These are phyloP conservation scores for Panurus biarmicus DNA, from an alignment of 2,113 vertebrate genomes.

Conservation along the genomic window DNA sequence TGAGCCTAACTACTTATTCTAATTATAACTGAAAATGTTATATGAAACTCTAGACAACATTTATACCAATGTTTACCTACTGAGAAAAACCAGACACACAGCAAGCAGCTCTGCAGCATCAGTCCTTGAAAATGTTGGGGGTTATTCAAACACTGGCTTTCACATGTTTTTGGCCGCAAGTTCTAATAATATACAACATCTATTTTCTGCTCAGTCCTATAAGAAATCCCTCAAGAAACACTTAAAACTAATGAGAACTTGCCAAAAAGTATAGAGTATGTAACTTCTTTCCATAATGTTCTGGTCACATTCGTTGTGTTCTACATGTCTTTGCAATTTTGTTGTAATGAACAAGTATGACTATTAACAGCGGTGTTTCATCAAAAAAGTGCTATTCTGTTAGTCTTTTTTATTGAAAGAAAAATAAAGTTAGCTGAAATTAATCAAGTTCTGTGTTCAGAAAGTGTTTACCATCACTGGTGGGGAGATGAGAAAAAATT, in stretches of 20 bases:
- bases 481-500: neutral
- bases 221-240: neutral
- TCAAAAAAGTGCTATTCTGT: neutral
- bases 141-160: neutral
- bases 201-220: neutral
- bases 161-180: neutral
- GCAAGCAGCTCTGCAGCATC: neutral
- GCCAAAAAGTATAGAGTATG: neutral
- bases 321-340: neutral
- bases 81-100: neutral
- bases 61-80: neutral
- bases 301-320: neutral
- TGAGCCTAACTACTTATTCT: neutral
- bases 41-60: neutral
- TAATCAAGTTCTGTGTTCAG: neutral
- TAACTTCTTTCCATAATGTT: neutral
- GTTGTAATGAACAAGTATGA: neutral
- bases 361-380: neutral
- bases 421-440: neutral
- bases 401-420: neutral
- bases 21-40: neutral
- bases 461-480: neutral
- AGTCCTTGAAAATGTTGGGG: neutral
- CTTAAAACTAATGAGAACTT: neutral
- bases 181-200: neutral